phyloP scores from a whole-genome alignment of 2,113 vertebrate genomes.

The Elanus axillaris region DNA sequence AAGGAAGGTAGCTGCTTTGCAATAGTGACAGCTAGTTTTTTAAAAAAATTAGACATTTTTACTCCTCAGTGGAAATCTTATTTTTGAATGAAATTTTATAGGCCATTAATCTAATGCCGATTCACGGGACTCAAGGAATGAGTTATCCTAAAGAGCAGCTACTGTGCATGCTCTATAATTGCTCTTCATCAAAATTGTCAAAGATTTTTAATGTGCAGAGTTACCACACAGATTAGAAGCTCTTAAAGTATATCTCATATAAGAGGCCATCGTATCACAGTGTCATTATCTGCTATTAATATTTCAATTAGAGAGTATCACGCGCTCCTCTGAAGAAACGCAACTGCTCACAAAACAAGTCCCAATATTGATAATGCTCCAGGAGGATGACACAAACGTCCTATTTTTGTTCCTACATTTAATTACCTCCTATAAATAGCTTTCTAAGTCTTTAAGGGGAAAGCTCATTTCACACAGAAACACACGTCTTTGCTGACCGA shows the following conservation, averaged over 20 bases:
- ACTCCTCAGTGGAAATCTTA: neutral
- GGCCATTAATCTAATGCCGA: neutral
- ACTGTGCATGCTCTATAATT: neutral
- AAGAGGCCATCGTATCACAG: neutral
- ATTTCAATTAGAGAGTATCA: conserved; percentile 10
- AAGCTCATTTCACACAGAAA: neutral
- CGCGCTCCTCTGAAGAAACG: neutral
- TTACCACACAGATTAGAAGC: conserved; percentile 31
- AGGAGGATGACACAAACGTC: neutral
- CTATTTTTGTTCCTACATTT: neutral
- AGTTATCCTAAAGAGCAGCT: conserved; percentile 4
- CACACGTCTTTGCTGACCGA: neutral
- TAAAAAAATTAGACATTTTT: neutral
- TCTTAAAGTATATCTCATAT: neutral
- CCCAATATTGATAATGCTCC: neutral
- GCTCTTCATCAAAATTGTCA: neutral
- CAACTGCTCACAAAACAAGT: neutral
- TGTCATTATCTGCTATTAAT: conserved; percentile 41
- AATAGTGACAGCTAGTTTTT: neutral
- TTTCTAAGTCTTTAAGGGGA: neutral
- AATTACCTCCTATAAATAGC: neutral
- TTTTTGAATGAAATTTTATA: neutral
- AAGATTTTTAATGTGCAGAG: conserved; percentile 31
- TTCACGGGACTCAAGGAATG: neutral
- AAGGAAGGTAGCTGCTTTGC: neutral